Conservation (phyloP, 2,797 vertebrate species). For the Champsocephalus esox region DNA sequence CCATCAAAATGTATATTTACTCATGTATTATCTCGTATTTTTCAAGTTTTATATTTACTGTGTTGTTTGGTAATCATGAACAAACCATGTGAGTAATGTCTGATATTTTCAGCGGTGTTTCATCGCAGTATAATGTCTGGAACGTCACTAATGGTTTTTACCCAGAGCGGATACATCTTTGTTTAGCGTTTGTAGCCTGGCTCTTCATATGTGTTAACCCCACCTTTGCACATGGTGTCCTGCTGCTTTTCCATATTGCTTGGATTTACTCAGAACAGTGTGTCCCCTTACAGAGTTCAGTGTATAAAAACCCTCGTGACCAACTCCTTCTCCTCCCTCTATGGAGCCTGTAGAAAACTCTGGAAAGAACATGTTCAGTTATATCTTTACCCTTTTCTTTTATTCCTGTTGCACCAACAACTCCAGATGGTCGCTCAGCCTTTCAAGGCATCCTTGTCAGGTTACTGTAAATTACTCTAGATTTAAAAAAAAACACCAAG, state of each 20-base stretch:
- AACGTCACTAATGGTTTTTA: background rate
- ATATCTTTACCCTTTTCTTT: slow-evolving; percentile 30
- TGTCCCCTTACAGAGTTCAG: slow-evolving; percentile 12
- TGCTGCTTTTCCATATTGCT: slow-evolving; percentile 18
- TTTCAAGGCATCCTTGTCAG: background rate
- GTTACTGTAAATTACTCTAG: slow-evolving; percentile 14
- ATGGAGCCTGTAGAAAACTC: background rate
- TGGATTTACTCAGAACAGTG: slow-evolving; percentile 26
- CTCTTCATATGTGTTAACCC: slow-evolving; percentile 14
- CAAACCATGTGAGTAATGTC: background rate
- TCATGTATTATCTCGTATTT: background rate
- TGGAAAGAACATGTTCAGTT: slow-evolving; percentile 8
- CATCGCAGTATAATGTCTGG: slow-evolving; percentile 5
- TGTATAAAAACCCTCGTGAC: slow-evolving; percentile 1
- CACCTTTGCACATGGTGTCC: slow-evolving; percentile 17
- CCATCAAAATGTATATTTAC: background rate
- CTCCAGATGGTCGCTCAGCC: slow-evolving; percentile 40
- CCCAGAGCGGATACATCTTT: slow-evolving; percentile 40
- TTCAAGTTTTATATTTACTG: background rate
- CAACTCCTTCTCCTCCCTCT: background rate
- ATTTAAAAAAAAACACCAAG: slow-evolving; percentile 19
- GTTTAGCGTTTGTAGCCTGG: background rate
- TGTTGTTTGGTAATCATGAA: background rate
- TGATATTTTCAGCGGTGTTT: slow-evolving; percentile 11
- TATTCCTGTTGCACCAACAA: slow-evolving; percentile 8